A percentile compares a stretch with the other conserved stretches of the same genome.
These are phyloP conservation scores for Zaprionus gabonicus DNA, from an alignment of 1,140 invertebrate genomes.

Conservation along the genomic window DNA sequence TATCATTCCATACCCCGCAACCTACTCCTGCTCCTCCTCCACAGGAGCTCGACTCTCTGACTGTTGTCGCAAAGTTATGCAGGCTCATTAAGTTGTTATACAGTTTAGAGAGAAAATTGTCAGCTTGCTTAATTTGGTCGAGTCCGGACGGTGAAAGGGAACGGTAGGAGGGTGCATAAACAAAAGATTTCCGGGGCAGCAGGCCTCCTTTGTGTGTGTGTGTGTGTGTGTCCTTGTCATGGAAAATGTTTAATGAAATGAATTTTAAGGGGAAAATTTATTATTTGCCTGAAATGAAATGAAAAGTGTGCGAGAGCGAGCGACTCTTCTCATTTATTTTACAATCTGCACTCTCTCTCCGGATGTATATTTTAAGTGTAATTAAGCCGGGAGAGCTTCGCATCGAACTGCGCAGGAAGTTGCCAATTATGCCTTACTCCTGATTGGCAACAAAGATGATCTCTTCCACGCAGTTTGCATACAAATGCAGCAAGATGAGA, in stretches of 20 bases:
- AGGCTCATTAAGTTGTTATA: slow-evolving; percentile 83
- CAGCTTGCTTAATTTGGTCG: slow-evolving; percentile 78
- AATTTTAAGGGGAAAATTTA: slow-evolving; percentile 78
- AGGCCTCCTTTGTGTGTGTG: slow-evolving; percentile 17
- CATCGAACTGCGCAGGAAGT: slow-evolving; percentile 28
- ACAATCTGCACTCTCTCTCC: slow-evolving; percentile 25
- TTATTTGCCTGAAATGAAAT: slow-evolving; percentile 75
- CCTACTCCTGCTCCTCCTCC: slow-evolving; percentile 9
- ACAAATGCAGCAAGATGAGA: slow-evolving; percentile 24
- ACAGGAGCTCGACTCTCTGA: background rate
- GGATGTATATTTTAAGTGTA: slow-evolving; percentile 64
- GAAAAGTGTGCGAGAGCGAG: slow-evolving; percentile 59
- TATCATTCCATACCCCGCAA: slow-evolving; percentile 27
- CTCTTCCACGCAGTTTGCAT: slow-evolving; percentile 16
- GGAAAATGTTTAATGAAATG: slow-evolving; percentile 80
- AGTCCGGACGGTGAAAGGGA: slow-evolving; percentile 30
- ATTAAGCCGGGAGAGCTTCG: slow-evolving; percentile 55
- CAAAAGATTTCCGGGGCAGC: slow-evolving; percentile 73
- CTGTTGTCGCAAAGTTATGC: slow-evolving; percentile 78
- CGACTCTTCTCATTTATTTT: slow-evolving; percentile 45
- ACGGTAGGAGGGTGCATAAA: slow-evolving; percentile 55
- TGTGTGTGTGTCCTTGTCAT: slow-evolving; percentile 39
- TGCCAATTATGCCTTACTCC: slow-evolving; percentile 43
- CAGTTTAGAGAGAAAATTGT: slow-evolving; percentile 83
- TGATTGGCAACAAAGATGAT: slow-evolving; percentile 29